These are phyloP conservation scores for Tipula lateralis DNA, from an alignment of 2,888 invertebrate genomes.

Conservation along the genomic window DNA sequence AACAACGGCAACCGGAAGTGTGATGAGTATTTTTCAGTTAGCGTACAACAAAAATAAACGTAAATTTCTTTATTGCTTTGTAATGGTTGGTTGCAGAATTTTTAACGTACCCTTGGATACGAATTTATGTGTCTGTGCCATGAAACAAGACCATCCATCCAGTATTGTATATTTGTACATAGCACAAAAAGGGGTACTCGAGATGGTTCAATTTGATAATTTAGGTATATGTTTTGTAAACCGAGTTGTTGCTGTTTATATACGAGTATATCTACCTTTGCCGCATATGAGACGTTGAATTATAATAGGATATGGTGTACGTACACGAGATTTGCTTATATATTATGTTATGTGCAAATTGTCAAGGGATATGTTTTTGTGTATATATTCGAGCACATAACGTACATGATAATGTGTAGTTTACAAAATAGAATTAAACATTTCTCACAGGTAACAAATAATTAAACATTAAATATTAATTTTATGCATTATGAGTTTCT, in stretches of 20 bases:
- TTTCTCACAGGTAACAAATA: too few species aligned
- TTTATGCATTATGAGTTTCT: too few species aligned
- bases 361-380: background rate
- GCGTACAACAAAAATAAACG: background rate
- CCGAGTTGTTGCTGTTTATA: background rate
- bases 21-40: background rate
- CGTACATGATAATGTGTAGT: background rate
- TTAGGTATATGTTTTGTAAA: background rate
- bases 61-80: background rate
- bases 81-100: constrained; percentile 19
- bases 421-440: too few species aligned
- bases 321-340: background rate
- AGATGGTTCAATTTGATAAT: background rate
- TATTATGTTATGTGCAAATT: background rate
- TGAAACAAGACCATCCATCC: background rate
- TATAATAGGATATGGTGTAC: background rate
- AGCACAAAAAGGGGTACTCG: background rate
- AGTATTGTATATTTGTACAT: too few species aligned
- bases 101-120: background rate
- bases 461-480: too few species aligned
- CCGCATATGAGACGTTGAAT: background rate
- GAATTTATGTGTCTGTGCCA: background rate
- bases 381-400: background rate
- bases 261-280: too few species aligned
- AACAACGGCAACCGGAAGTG: background rate